Percentiles rank a stretch among this genome's conserved stretches.
These are phyloP conservation scores for Clivina fossor DNA, from an alignment of 2,888 invertebrate species.

Conservation along the genomic window DNA sequence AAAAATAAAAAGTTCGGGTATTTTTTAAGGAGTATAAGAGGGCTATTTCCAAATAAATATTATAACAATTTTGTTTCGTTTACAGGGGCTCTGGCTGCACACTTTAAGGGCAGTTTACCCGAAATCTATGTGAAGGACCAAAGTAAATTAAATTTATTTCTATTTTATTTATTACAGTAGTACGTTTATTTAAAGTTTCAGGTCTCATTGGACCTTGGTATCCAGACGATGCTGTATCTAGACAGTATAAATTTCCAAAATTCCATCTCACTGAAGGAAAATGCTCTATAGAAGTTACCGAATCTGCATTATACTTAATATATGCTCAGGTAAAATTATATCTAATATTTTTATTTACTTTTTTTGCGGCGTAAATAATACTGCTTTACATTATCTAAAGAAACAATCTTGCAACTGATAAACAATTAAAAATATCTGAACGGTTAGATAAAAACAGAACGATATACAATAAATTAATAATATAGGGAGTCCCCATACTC, in stretches of 20 bases:
- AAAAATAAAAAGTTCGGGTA: slow-evolving; percentile 34
- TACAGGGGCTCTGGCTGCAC: slow-evolving; percentile 25
- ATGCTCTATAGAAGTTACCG: slow-evolving; percentile 30
- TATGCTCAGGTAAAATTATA: slow-evolving; percentile 22
- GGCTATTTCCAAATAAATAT: slow-evolving; percentile 1
- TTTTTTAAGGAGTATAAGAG: slow-evolving; percentile 27
- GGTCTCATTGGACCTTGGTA: slow-evolving; percentile 30
- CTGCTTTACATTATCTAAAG: too few relatives aligned
- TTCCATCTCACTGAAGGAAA: slow-evolving; percentile 27
- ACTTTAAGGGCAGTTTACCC: slow-evolving; percentile 31
- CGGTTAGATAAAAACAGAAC: too few relatives aligned
- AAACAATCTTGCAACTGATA: too few relatives aligned
- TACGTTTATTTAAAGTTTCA: background rate
- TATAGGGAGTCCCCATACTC: too few relatives aligned
- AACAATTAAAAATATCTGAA: too few relatives aligned
- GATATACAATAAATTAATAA: too few relatives aligned
- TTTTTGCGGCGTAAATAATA: too few relatives aligned
- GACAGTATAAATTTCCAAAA: slow-evolving; percentile 27
- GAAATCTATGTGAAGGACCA: slow-evolving; percentile 24
- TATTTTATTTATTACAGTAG: background rate
- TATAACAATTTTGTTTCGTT: slow-evolving; percentile 10
- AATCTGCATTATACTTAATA: slow-evolving; percentile 28
- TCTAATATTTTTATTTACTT: background rate
- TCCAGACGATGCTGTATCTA: slow-evolving; percentile 18
- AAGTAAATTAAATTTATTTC: slow-evolving; percentile 6